Base-by-base conservation (phyloP, 2,797 vertebrate genomes). In the Coregonus sp. region DNA sequence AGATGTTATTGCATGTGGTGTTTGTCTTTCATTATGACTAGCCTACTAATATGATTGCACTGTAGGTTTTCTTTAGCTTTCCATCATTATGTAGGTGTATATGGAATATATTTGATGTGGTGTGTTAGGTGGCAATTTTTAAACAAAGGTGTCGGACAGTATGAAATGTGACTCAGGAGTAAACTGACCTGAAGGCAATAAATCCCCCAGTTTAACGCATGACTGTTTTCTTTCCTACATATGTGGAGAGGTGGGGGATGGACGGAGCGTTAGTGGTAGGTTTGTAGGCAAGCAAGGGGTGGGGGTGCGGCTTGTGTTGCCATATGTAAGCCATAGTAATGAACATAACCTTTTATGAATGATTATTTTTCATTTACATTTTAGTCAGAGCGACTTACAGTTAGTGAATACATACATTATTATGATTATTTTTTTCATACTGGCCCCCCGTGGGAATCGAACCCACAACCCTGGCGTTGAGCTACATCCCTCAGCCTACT, bases 211-310 rank as follows among this genome's bases (percentile, higher is more conserved):
- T 96, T 95, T 96, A 95, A 47, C 9, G 40, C 40, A 47, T 47
- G 95, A 94, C 95, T 95, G 95, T 95, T 94, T 95, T 93, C 94
- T 96, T 97, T 97, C 93, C 95, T 97, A 96, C 96, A 92, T 95
- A 90, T 93, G 89, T 47, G 40, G 83, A 82, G 89, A 86, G 93
- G 90, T 90, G 94, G 92, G 93, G 92, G 91, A 92, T 94, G 94
- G 93, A 92, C 59, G 81, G 89, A 86, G 92, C 90, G 89, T 94
- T 92, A 80, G 79, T 88, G 87, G 84, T 83, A 78, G 84, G 85
- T 88, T 84, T 83, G 87, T 89, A 80, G 84, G 87, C 88, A 65
- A 79, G 77, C 87, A 65, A 79, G 75, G 86, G 86, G 93, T 92
- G 91, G 94, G 94, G 92, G 92, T 93, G 91, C 92, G 88, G 89